phyloP scores from a whole-genome alignment of 2,888 invertebrate species.

The Siphlonurus alternatus region DNA sequence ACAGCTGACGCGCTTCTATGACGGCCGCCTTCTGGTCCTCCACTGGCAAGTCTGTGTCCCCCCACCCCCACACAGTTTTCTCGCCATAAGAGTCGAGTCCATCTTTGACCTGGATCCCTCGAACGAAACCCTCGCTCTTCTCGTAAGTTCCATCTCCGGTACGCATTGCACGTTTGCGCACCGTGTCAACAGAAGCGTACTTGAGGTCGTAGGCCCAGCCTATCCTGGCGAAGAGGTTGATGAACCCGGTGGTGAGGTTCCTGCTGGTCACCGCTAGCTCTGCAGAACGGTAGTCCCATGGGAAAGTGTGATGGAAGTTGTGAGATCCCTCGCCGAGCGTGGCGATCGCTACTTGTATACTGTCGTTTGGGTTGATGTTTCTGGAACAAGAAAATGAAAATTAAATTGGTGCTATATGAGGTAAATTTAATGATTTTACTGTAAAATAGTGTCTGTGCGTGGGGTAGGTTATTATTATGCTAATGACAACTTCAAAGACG shows the following conservation, averaged over 20 bases:
- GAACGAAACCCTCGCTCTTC: constrained; percentile 63
- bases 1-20: no score
- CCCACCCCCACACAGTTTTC: constrained; percentile 67
- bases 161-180: no score
- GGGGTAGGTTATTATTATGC: no score
- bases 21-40: no score
- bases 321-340: constrained; percentile 74
- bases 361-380: constrained; percentile 62
- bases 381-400: constrained; percentile 33
- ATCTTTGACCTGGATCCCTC: constrained; percentile 74
- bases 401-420: no score
- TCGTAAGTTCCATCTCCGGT: constrained; percentile 66
- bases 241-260: constrained; percentile 61
- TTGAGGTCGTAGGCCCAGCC: no score
- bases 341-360: constrained; percentile 48
- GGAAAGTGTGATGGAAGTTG: constrained; percentile 90
- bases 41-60: constrained; percentile 37
- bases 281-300: constrained; percentile 83
- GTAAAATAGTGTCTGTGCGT: no score
- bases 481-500: no score
- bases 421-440: no score
- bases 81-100: constrained; percentile 47
- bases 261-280: constrained; percentile 60
- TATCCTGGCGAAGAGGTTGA: no score
- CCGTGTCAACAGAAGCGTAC: no score